phyloP scores from a whole-genome alignment of 2,888 invertebrate species.

The Drosophila helvetica region DNA sequence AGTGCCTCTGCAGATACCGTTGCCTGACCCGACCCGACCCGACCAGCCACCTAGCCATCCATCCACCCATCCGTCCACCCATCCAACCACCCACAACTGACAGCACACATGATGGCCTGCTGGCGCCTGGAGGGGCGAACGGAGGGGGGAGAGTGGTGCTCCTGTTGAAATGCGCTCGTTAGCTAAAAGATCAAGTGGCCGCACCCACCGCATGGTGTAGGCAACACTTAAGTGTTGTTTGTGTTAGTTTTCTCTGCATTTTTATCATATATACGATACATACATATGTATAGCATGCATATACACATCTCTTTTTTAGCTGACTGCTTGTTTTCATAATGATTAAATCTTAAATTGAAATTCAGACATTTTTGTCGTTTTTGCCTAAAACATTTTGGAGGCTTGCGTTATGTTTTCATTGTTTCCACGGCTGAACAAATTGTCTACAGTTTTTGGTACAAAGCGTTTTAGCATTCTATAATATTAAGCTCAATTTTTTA shows the following conservation, averaged over 20 bases:
- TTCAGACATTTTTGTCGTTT: slow-evolving; percentile 12
- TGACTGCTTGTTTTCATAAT: slow-evolving; percentile 68
- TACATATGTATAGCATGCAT: slow-evolving; percentile 12
- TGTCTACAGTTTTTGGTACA: too few species aligned
- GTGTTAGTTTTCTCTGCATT: slow-evolving; percentile 67
- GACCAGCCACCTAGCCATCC: slow-evolving; percentile 49
- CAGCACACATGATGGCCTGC: slow-evolving; percentile 41
- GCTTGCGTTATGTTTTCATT: too few species aligned
- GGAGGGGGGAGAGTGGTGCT: slow-evolving; percentile 38
- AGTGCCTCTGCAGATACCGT: slow-evolving; percentile 73
- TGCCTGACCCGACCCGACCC: slow-evolving; percentile 50
- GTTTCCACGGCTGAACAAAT: too few species aligned
- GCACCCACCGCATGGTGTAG: slow-evolving; percentile 45
- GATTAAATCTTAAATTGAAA: slow-evolving; percentile 56
- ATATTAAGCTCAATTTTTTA: too few species aligned
- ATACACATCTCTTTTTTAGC: slow-evolving; percentile 42
- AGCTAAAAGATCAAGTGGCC: slow-evolving; percentile 76
- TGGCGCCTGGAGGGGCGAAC: slow-evolving; percentile 4
- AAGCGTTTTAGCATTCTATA: too few species aligned
- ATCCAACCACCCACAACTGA: slow-evolving; percentile 19
- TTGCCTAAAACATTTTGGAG: too few species aligned
- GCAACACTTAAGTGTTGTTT: slow-evolving; percentile 75
- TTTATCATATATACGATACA: slow-evolving; percentile 19
- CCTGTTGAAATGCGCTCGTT: slow-evolving; percentile 78
- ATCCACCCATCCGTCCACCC: slow-evolving; percentile 13